These are phyloP conservation scores for Oreortyx pictus DNA, from an alignment of 2,797 vertebrate species.

Conservation along the genomic window DNA sequence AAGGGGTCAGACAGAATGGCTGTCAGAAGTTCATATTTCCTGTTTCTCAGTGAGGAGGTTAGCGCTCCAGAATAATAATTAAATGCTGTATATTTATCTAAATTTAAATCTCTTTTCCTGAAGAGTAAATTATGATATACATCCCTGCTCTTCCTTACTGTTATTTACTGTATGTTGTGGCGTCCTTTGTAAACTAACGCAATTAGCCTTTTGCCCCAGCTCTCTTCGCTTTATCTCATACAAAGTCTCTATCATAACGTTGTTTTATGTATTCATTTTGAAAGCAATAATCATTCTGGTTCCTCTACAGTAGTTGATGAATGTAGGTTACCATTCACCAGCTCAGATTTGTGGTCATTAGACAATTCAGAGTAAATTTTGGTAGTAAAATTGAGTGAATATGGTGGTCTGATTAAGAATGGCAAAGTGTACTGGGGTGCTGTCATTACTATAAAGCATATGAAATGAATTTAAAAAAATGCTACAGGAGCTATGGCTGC, in stretches of 20 bases:
- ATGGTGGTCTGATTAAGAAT: background rate
- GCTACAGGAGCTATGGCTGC: conserved; percentile 46
- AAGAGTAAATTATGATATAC: conserved; percentile 47
- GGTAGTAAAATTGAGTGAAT: background rate
- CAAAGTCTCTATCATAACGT: conserved; percentile 14
- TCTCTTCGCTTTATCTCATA: conserved; percentile 60
- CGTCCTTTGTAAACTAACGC: conserved; percentile 59
- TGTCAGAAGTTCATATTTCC: background rate
- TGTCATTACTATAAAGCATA: conserved; percentile 20
- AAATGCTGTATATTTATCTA: conserved; percentile 40
- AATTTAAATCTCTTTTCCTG: conserved; percentile 49
- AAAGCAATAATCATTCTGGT: conserved; percentile 29
- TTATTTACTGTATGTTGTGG: conserved; percentile 51
- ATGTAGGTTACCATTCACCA: background rate
- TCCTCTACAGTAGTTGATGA: conserved; percentile 32
- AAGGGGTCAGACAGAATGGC: background rate
- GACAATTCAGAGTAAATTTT: conserved; percentile 28
- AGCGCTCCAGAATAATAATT: background rate
- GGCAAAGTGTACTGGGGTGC: background rate
- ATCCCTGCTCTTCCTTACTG: conserved; percentile 40
- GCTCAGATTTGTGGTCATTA: conserved; percentile 8
- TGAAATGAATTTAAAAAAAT: conserved; percentile 37
- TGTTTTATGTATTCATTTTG: conserved; percentile 45
- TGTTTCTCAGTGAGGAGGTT: background rate
- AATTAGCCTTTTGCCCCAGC: conserved; percentile 67